Evolutionary conservation across 2,888 invertebrate genomes (phyloP).

Genomic region (Metalampra italica): DNA sequence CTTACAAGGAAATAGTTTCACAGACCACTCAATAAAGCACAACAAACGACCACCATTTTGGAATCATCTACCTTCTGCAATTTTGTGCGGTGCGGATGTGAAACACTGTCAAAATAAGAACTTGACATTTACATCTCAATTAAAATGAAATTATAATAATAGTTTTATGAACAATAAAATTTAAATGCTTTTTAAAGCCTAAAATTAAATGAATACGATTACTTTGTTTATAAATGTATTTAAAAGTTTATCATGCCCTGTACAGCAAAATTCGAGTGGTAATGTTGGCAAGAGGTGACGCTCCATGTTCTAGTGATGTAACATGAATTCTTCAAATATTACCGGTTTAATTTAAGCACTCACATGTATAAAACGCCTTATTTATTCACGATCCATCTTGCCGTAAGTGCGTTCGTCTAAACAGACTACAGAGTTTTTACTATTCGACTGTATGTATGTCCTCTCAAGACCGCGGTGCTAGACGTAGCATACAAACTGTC

Average conservation of each 20-base stretch:
- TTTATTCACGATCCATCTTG: too few species aligned
- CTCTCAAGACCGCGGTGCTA: too few species aligned
- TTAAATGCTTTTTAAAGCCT: not conserved
- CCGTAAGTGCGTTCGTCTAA: too few species aligned
- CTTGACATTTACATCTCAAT: slow-evolving; percentile 5
- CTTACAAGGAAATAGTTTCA: slow-evolving; percentile 40
- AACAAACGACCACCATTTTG: slow-evolving; percentile 79
- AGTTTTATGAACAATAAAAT: too few species aligned
- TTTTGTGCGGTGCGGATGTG: slow-evolving; percentile 44
- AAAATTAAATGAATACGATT: not conserved
- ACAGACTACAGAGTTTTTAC: too few species aligned
- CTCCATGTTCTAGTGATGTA: slow-evolving; percentile 16
- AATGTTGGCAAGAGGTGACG: slow-evolving; percentile 43
- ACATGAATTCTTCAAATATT: not conserved
- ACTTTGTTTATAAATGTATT: not conserved
- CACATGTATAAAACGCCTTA: too few species aligned
- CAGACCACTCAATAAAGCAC: slow-evolving; percentile 66
- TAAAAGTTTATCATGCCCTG: slow-evolving; percentile 11
- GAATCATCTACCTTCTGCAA: slow-evolving; percentile 55
- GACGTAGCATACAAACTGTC: too few species aligned
- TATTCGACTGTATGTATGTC: too few species aligned
- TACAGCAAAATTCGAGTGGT: slow-evolving; percentile 10
- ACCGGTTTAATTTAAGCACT: not conserved
- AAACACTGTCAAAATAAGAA: slow-evolving; percentile 18
- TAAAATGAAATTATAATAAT: too few species aligned